These are phyloP conservation scores for Luscinia megarhynchos DNA, from an alignment of 2,797 vertebrate genomes.

Conservation along the genomic window DNA sequence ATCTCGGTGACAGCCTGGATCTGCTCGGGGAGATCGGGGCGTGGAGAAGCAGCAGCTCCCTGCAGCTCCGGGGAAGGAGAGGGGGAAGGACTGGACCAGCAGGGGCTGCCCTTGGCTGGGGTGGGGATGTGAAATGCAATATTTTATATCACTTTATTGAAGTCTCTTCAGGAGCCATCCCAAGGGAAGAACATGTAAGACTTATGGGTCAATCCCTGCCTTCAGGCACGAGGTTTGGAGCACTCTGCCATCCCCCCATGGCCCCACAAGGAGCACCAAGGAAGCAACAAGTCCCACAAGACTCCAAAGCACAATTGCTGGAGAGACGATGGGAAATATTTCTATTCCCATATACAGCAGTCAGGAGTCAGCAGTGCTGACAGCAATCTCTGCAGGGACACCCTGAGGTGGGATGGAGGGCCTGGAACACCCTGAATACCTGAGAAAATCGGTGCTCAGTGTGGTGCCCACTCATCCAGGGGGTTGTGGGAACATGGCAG, in stretches of 20 bases:
- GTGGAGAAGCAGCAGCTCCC: neutral
- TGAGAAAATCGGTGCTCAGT: neutral
- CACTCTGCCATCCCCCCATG: accelerated
- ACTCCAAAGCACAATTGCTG: accelerated
- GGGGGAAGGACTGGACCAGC: accelerated
- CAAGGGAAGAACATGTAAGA: accelerated
- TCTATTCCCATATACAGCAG: accelerated
- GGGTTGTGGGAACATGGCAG: accelerated
- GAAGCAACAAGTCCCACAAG: neutral
- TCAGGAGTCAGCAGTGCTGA: accelerated
- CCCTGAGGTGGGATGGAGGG: neutral
- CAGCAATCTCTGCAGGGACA: accelerated
- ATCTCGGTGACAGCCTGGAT: neutral
- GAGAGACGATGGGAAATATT: neutral
- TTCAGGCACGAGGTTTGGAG: neutral
- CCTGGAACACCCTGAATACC: neutral
- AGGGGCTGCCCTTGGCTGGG: neutral
- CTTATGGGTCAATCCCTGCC: accelerated
- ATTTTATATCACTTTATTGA: accelerated
- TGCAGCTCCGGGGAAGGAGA: neutral
- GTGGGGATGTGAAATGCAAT: neutral
- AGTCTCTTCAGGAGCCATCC: neutral
- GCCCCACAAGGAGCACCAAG: neutral
- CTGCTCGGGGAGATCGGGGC: neutral
- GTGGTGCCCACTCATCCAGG: neutral